Base-by-base conservation (phyloP, 2,797 vertebrate genomes). In the Nyctibius grandis region DNA sequence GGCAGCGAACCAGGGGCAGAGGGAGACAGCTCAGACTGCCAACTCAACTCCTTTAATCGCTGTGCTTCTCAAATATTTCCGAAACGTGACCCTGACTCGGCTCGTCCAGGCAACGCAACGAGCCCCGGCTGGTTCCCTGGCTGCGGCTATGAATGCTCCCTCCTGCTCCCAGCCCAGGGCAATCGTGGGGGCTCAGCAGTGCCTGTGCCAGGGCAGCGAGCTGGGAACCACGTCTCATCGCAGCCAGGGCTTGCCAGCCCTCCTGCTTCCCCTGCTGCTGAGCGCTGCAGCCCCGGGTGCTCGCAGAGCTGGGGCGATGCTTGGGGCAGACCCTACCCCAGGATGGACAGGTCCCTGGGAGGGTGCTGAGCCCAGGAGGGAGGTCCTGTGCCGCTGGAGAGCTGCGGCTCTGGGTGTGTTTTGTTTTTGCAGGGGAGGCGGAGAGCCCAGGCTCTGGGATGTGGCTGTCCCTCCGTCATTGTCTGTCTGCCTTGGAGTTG, bases 381-480 rank as follows among this genome's bases (percentile, higher is more conserved):
- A 54, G 26, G 72, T 79, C 20, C 56, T 28, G 56, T 1, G 1
- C 15, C 54, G 50, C 17, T 0, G 3, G 22, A 31, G 38, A 73
- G 33, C 85, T 57, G 69, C 3, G 10, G 69, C 17, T 86, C 65
- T 57, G 77, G 63, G 84, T 0, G 34, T 87, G 91, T 44, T n/a
- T n/a, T 93, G 63, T 48, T 86, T 86, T 82, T 69, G 57, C 51
- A 87, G 92, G 63, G 93, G 81, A 89, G 91, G 89, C 81, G 93
- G 94, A 69, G 69, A 86, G 40, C 56, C 17, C 44, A 29, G 80
- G 63, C 91, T 79, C 69, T 36, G 68, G 76, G 61, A 59, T 67
- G 90, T n/a, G 72, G 68, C 59, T 90, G 25, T 91, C 45, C 79
- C 53, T 84, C 79, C 6, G 8, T 89, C 88, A 78, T 54, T 74